Conservation (phyloP, 1,140 invertebrate genomes). For the Drosophila rufa region DNA sequence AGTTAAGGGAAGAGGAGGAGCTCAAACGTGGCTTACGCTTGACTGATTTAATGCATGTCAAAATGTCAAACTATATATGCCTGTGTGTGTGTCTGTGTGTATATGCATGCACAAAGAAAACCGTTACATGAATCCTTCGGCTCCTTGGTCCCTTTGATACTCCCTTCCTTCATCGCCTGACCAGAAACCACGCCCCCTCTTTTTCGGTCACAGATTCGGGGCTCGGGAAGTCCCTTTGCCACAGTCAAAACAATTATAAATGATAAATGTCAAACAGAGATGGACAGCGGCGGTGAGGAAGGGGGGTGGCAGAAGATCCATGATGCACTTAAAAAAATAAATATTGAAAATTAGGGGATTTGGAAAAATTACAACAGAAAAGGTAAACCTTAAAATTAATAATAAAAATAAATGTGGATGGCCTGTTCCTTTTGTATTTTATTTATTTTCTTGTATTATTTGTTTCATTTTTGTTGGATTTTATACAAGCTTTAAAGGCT, state of each 20-base stretch:
- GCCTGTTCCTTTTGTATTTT: too few species aligned
- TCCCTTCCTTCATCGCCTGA: neutral
- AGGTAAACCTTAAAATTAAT: neutral
- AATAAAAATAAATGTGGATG: neutral
- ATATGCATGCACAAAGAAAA: conserved; percentile 62
- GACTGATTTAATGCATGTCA: conserved; percentile 82
- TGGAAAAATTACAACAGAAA: neutral
- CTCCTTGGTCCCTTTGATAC: neutral
- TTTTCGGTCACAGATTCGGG: conserved; percentile 23
- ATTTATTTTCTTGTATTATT: too few species aligned
- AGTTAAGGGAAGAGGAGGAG: conserved; percentile 42
- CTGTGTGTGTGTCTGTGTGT: neutral
- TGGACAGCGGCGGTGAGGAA: neutral
- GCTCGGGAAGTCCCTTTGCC: conserved; percentile 21
- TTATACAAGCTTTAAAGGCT: too few species aligned
- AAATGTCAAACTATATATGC: conserved; percentile 77
- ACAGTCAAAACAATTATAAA: conserved; percentile 79
- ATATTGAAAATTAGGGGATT: neutral
- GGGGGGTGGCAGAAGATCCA: neutral
- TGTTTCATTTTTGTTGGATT: too few species aligned
- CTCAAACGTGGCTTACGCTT: conserved; percentile 66
- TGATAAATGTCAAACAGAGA: conserved; percentile 69
- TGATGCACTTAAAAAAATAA: neutral
- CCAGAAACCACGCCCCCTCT: conserved; percentile 23
- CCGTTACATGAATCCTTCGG: conserved; percentile 30